A percentile compares a stretch with the other conserved stretches of the same genome.
These are phyloP conservation scores for Dermochelys coriacea DNA, from an alignment of 2,797 vertebrate genomes.

Conservation along the genomic window DNA sequence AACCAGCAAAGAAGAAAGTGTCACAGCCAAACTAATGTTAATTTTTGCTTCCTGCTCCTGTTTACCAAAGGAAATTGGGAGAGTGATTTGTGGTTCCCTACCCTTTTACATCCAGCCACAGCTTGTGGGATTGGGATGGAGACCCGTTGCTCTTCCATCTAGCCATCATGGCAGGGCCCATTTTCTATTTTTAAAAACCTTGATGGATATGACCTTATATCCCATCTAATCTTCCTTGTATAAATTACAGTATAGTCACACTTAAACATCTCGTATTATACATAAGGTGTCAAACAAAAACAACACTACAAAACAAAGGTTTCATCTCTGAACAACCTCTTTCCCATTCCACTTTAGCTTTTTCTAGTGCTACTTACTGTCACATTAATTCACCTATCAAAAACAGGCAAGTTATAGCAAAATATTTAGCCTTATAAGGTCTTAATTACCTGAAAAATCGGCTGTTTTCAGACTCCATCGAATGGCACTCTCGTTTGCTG, in stretches of 20 bases:
- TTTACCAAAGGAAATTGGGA: neutral
- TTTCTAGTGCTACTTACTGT: neutral
- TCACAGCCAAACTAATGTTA: neutral
- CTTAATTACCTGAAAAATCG: slow-evolving; percentile 89
- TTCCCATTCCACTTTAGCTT: neutral
- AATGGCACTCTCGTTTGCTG: slow-evolving; percentile 95
- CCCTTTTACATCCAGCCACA: neutral
- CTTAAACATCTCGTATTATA: neutral
- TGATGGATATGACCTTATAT: neutral
- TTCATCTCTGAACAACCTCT: neutral
- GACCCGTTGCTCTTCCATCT: neutral
- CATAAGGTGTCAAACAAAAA: neutral
- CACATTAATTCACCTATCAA: neutral
- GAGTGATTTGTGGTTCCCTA: neutral
- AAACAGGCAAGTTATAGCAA: neutral
- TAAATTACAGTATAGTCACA: neutral
- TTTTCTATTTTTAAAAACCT: neutral
- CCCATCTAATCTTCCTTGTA: neutral
- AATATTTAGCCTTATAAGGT: neutral
- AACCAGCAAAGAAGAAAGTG: neutral
- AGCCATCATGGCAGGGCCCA: neutral
- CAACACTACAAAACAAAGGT: neutral
- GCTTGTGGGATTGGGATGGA: neutral
- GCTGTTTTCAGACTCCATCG: slow-evolving; percentile 92
- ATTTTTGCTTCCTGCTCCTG: neutral